Evolutionary conservation across 2,888 invertebrate genomes (phyloP).

Genomic region (Drepanosiphum platanoidis): DNA sequence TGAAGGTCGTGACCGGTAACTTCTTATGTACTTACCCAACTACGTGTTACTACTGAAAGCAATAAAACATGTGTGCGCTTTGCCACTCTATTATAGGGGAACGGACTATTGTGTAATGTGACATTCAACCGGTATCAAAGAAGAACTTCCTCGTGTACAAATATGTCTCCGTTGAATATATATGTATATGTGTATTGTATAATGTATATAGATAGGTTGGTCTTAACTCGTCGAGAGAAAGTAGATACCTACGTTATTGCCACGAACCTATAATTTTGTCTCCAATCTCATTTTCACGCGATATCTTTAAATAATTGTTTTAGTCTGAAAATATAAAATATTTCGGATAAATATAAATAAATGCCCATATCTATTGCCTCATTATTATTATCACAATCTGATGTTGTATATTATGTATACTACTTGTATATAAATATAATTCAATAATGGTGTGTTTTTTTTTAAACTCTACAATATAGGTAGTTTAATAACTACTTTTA

Average conservation of each 20-base stretch:
- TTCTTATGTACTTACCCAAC: background rate
- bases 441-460: slow-evolving; percentile 5
- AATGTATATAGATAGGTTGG: background rate
- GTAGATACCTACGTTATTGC: slow-evolving; percentile 34
- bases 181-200: background rate
- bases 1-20: background rate
- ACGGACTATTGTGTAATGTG: slow-evolving; percentile 23
- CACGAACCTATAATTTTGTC: slow-evolving; percentile 43
- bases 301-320: slow-evolving; percentile 23
- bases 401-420: background rate
- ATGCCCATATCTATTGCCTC: background rate
- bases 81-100: background rate
- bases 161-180: slow-evolving; percentile 40
- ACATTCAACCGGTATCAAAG: slow-evolving; percentile 42
- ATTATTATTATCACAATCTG: slow-evolving; percentile 33
- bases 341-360: slow-evolving; percentile 27
- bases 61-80: background rate
- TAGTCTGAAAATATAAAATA: background rate
- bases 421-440: slow-evolving; percentile 1
- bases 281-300: slow-evolving; percentile 53
- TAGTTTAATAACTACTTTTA: slow-evolving; percentile 45
- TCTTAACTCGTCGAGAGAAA: slow-evolving; percentile 51
- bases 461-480: slow-evolving; percentile 14
- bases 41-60: background rate
- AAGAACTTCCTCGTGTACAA: slow-evolving; percentile 37